Base-by-base conservation (phyloP, 2,797 vertebrate species). In the Podarcis lilfordi region DNA sequence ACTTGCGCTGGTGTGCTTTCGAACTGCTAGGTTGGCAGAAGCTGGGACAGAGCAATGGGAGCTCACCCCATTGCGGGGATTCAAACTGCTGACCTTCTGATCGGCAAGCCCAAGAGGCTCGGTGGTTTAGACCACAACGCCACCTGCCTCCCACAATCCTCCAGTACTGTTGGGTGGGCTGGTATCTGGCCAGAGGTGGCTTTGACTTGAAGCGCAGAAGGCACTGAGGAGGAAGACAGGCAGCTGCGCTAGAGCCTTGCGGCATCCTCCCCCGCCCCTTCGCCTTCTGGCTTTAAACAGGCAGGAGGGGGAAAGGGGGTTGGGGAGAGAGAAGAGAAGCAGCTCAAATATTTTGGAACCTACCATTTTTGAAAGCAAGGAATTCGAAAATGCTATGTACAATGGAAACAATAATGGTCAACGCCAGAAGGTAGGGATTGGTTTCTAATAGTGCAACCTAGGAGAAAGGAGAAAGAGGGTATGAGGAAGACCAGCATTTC, bases 371-470 rank as follows among this genome's bases (percentile, higher is more conserved):
- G 95, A 99, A 99, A 77, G 99, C 99, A 82, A 99, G 95, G 95
- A 99, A 99, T 95, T 99, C 99, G 21, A 99, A 99, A 96, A 99
- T 93, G 92, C 99, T 99, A 96, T 99, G 99, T 40, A 99, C 98
- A 4, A 99, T 99, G 93, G 99, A 99, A 77, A 99, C 98, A 0
- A 98, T 86, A 83, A 99, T 98, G 85, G 99, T 99, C 87, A 99
- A 91, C 0, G 98, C 99, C 91, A 99, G 95, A 68, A 99, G 96
- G 93, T 99, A 99, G 0, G 99, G 98, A 93, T 99, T 99, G 32
- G 99, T 99, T 95, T 99, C 99, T 94, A 99, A 95, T 4, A 99
- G 97, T 72, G 99, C 98, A 13, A 99, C 98, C 99, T 99, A 86
- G 15, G 5, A 27, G 8, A 21, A 29, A 40, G 43, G 35, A 10